Base-by-base conservation (phyloP, 2,113 vertebrate species). In the Neoarius graeffei region DNA sequence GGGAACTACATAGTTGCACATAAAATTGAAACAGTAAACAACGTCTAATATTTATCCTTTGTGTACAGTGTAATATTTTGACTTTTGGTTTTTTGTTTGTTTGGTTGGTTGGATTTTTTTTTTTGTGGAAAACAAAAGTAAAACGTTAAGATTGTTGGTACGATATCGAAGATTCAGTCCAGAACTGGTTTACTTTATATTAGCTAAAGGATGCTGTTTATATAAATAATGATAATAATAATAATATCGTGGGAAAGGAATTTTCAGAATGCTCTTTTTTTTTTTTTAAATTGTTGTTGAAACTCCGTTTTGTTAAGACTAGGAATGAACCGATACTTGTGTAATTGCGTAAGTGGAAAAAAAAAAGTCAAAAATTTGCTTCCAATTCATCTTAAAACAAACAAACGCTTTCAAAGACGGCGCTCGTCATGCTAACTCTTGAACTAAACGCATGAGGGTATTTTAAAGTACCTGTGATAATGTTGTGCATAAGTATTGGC, bases 1-100 rank as follows among this genome's bases (percentile, higher is more conserved):
- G 87, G 91, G 80, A 87, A 86, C 74, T 85, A 89, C 86, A 85
- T 74, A 71, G 91, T 92, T 91, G 92, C 92, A 92, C 92, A 90
- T 91, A 88, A 89, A 88, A 85, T 71, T 48, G 77, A 59, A 91
- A 92, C 91, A 92, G 90, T 91, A 90, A 91, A 91, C 88, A 66
- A 85, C 84, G 79, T 88, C 76, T 91, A 59, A 87, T 88, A 92
- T 91, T 90, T 91, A 91, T 90, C 90, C 76, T 89, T 66, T 83
- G 62, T 89, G 85, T 89, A 89, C 88, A 89, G 81, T 64, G 56
- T 86, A 64, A 87, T 54, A 57, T 15, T 82, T 88, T 74, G 64
- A n/a, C 25, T 42, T 1, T 85, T 35, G 35, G 35, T 35, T 35
- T 35, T 35, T 35, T 35, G 35, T 42, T 42, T 42, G 42, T 0